These are phyloP conservation scores for Anomalospiza imberbis DNA, from an alignment of 2,797 vertebrate genomes.

Conservation along the genomic window DNA sequence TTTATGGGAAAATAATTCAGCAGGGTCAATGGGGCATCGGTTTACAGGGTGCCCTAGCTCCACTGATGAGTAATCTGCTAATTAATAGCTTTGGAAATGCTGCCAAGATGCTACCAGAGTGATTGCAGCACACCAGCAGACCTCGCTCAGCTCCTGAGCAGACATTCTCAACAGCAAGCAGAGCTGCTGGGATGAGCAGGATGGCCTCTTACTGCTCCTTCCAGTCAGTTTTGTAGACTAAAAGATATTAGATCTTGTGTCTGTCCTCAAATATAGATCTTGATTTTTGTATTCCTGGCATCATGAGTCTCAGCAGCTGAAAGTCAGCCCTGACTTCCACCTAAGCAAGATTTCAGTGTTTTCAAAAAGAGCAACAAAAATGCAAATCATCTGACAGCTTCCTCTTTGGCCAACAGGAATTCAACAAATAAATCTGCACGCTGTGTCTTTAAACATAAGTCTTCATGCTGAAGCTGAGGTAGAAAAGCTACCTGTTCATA, in stretches of 20 bases:
- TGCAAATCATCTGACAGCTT: neutral
- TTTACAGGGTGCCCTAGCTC: neutral
- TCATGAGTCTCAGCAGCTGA: neutral
- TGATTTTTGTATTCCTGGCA: neutral
- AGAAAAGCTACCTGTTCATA: neutral
- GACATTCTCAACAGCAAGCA: neutral
- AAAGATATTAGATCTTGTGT: neutral
- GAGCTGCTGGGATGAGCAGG: neutral
- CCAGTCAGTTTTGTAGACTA: neutral
- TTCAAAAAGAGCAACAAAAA: neutral
- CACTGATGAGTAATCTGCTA: constrained; percentile 43
- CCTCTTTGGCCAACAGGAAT: neutral
- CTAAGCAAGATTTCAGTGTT: neutral
- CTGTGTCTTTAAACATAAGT: neutral
- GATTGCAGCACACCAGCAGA: neutral
- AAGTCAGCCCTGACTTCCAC: neutral
- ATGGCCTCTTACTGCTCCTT: neutral
- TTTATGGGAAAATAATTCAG: constrained; percentile 29
- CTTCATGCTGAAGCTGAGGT: neutral
- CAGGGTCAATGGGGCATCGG: constrained; percentile 13
- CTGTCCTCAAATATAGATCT: neutral
- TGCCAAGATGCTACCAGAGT: constrained; percentile 4
- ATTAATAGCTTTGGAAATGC: constrained; percentile 42
- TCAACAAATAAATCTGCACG: neutral
- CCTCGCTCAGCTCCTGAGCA: neutral